Evolutionary conservation across 2,888 invertebrate species (phyloP).

Genomic region (Myathropa florea): DNA sequence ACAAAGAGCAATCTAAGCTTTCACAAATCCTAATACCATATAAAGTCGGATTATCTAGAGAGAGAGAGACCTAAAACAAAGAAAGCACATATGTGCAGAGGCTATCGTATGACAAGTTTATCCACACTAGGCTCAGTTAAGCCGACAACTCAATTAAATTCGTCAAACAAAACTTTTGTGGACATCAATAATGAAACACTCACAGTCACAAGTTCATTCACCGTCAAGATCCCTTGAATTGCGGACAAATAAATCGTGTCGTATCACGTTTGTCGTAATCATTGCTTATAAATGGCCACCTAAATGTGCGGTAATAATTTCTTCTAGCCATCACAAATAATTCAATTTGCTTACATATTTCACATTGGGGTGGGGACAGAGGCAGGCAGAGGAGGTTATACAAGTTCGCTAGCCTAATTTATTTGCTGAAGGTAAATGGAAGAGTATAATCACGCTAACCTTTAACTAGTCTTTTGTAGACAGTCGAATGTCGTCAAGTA

Average conservation of each 20-base stretch:
- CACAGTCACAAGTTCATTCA: constrained; percentile 27
- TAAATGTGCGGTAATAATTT: not conserved
- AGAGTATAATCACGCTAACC: not conserved
- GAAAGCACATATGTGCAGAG: not conserved
- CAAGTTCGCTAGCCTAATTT: not conserved
- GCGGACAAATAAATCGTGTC: not conserved
- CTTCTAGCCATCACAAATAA: not conserved
- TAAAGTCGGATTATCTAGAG: not conserved
- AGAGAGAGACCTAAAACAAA: not conserved
- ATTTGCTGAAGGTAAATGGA: not conserved
- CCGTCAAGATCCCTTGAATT: not conserved
- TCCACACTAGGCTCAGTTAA: not conserved
- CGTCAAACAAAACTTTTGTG: not conserved
- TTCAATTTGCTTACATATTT: constrained; percentile 5
- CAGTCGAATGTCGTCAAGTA: not conserved
- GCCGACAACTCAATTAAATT: constrained; percentile 3
- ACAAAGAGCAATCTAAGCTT: not conserved
- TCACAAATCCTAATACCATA: not conserved
- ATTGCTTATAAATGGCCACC: not conserved
- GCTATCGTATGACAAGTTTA: not conserved
- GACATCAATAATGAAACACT: not conserved
- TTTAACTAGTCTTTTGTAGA: not conserved
- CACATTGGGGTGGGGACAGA: not conserved
- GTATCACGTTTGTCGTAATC: not conserved
- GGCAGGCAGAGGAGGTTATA: not conserved